Base-by-base conservation (phyloP, 2,797 vertebrate genomes). In the Acanthiza pusilla region DNA sequence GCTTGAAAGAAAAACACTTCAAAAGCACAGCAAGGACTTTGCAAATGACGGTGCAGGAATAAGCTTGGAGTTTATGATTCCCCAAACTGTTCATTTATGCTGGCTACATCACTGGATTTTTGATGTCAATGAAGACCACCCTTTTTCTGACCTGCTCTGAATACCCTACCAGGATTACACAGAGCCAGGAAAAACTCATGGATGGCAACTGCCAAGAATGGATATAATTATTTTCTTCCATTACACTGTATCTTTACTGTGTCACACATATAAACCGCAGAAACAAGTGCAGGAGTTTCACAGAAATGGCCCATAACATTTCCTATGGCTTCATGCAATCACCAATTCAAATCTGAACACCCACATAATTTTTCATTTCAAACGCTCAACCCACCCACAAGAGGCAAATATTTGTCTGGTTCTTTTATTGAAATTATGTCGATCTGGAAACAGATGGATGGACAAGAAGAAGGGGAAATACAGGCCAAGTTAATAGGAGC, bases 351-450 rank as follows among this genome's bases (percentile, higher is more conserved):
- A 62, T 63, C 19, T 20, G 32, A 83, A 89, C 82, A 43, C 83
- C 78, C 71, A 80, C 66, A 7, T n/a, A 9, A 32, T 82, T 50
- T 93, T 58, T 71, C 29, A 25, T 71, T 72, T 86, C 61, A 51
- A 93, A 79, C 27, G 43, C 42, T 92, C 88, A 70, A 0, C 75
- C 62, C 72, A 54, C 79, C 89, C 88, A 85, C 72, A 51, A 34
- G 54, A 82, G 53, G 58, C 57, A 94, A 96, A 88, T 81, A 91
- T 88, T 88, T 88, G 67, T 48, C 48, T 10, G 14, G 2, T 58
- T 77, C 62, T 96, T 97, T 95, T 97, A 95, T 93, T 96, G 86
- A 65, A 57, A 85, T 83, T 36, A n/a, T 66, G 76, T 92, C 84
- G 79, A 54, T 76, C 82, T 95, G 92, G 62, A 78, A 95, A 66